phyloP scores from a whole-genome alignment of 1,140 invertebrate genomes.

The Andricus grossulariae region DNA sequence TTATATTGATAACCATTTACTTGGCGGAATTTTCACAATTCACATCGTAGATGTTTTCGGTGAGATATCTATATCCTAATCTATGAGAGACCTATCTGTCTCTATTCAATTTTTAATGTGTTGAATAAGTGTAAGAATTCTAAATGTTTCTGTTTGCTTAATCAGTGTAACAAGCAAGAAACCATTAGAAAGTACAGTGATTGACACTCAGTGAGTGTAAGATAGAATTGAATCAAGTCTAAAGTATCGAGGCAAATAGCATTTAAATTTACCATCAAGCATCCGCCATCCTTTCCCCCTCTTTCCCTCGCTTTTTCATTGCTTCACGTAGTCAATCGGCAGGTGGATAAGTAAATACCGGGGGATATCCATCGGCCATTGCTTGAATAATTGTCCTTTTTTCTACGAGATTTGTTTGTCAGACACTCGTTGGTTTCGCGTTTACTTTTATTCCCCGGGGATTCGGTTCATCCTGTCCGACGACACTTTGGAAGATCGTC shows the following conservation, averaged over 20 bases:
- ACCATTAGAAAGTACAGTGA: background rate
- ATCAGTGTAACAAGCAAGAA: background rate
- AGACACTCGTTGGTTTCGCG: constrained; percentile 41
- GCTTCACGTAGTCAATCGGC: constrained; percentile 14
- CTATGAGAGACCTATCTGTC: no score
- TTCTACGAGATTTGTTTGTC: constrained; percentile 36
- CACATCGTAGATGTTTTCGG: no score
- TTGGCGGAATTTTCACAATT: no score
- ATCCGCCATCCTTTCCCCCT: constrained; percentile 16
- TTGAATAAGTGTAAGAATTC: background rate
- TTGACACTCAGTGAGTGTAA: background rate
- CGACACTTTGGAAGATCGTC: constrained; percentile 25
- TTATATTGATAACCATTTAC: no score
- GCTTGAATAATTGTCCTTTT: constrained; percentile 18
- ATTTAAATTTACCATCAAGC: constrained; percentile 45
- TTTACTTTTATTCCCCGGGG: constrained; percentile 42
- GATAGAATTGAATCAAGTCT: constrained; percentile 13
- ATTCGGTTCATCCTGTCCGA: constrained; percentile 5
- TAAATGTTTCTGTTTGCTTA: background rate
- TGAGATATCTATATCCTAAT: no score
- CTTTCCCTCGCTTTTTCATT: constrained; percentile 28
- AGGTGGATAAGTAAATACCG: constrained; percentile 29
- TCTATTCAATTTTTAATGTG: no score
- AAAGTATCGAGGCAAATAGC: constrained; percentile 40
- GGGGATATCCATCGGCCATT: constrained; percentile 5